A percentile compares a stretch with the other conserved stretches of the same genome.
phyloP scores from a whole-genome alignment of 2,797 vertebrate genomes.

The Phalloptychus januarius region DNA sequence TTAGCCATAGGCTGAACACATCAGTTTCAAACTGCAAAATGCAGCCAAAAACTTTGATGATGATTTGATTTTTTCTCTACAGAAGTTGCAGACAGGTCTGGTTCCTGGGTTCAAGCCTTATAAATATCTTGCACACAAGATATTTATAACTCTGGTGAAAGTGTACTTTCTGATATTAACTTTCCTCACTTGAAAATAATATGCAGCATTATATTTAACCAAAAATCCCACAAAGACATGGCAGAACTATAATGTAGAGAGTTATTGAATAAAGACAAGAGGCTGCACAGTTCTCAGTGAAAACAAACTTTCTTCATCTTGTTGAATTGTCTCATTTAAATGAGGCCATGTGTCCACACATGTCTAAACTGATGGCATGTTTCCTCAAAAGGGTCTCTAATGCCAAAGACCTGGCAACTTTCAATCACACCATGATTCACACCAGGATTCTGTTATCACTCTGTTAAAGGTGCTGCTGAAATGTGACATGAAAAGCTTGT shows the following conservation, averaged over 20 bases:
- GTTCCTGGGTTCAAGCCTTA: too few species aligned
- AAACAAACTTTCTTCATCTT: conserved; percentile 7
- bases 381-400: conserved; percentile 22
- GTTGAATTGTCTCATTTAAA: conserved; percentile 20
- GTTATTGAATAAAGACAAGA: not conserved
- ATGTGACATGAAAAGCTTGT: conserved; percentile 13
- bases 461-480: conserved; percentile 43
- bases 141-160: not conserved
- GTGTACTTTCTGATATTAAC: not conserved
- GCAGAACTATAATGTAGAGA: not conserved
- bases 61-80: not conserved
- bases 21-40: conserved; percentile 25
- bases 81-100: not conserved
- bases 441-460: conserved; percentile 39
- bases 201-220: not conserved
- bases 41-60: not conserved
- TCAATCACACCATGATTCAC: conserved; percentile 51
- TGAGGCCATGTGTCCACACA: conserved; percentile 1
- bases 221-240: not conserved
- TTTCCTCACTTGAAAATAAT: not conserved
- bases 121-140: not conserved
- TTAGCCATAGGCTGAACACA: conserved; percentile 36
- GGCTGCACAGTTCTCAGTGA: not conserved
- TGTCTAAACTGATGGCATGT: conserved; percentile 15
- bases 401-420: conserved; percentile 36